Percentiles rank a stretch among this genome's conserved stretches.
phyloP scores from a whole-genome alignment of 2,113 vertebrate species.

The Rhombomys opimus region DNA sequence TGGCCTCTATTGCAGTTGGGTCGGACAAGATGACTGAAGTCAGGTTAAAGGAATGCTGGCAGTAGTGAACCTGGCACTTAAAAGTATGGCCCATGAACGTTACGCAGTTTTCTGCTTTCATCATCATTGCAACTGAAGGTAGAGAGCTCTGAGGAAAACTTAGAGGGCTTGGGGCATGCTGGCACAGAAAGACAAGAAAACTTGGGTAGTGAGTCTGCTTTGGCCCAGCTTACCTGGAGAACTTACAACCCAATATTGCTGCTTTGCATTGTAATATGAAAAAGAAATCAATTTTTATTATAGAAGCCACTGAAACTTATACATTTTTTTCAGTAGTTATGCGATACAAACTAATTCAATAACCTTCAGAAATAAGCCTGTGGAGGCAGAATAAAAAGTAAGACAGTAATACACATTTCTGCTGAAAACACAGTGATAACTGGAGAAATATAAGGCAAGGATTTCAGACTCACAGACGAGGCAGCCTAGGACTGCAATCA shows the following conservation, averaged over 20 bases:
- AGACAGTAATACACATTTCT: neutral
- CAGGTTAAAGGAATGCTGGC: neutral
- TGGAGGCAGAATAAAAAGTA: neutral
- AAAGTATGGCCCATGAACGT: neutral
- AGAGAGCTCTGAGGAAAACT: neutral
- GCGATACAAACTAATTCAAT: neutral
- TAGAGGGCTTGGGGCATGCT: fast-evolving
- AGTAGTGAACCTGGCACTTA: neutral
- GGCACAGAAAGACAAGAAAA: neutral
- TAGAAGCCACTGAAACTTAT: neutral
- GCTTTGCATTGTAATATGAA: neutral
- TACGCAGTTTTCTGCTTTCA: conserved; percentile 1
- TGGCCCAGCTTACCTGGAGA: neutral
- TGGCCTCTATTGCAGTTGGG: neutral
- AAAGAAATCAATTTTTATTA: neutral
- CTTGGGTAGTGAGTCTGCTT: neutral
- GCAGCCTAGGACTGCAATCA: neutral
- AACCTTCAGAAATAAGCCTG: neutral
- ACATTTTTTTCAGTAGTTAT: neutral
- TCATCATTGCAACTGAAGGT: neutral
- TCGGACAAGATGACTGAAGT: neutral
- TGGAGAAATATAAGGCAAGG: neutral
- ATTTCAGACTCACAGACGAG: neutral
- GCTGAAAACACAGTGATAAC: neutral
- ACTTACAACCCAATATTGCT: fast-evolving